Percentiles rank a stretch among this genome's conserved stretches.
Evolutionary conservation across 2,888 invertebrate species (phyloP).

Genomic region (Oligia fasciuncula): DNA sequence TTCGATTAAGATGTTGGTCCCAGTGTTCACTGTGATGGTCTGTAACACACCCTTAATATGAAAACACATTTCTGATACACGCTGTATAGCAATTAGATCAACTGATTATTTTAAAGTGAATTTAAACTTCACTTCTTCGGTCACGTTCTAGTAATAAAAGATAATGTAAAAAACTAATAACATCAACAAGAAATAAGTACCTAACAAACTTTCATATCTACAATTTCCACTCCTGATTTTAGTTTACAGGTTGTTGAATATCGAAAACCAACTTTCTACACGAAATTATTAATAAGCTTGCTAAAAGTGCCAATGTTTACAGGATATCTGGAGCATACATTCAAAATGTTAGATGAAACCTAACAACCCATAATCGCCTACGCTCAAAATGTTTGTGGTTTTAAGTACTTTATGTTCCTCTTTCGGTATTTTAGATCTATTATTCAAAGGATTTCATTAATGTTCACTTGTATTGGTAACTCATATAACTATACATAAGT

Average conservation of each 20-base stretch:
- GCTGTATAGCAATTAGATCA: background rate
- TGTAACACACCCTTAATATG: too few species aligned
- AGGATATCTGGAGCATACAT: constrained; percentile 19
- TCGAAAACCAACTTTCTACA: constrained; percentile 26
- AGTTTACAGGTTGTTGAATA: constrained; percentile 26
- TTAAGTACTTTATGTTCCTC: constrained; percentile 3
- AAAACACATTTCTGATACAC: background rate
- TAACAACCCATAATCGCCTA: constrained; percentile 10
- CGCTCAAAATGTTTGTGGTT: constrained; percentile 2
- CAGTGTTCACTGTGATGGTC: too few species aligned
- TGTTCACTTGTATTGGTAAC: background rate
- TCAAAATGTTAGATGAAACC: constrained; percentile 7
- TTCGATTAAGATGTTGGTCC: background rate
- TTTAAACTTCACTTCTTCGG: background rate
- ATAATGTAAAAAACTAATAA: background rate
- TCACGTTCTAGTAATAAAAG: background rate
- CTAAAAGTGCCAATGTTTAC: constrained; percentile 13
- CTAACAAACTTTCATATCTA: constrained; percentile 8
- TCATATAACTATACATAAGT: background rate
- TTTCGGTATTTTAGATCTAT: constrained; percentile 1
- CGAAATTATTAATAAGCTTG: constrained; percentile 28
- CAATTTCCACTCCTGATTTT: constrained; percentile 15
- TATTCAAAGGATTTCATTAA: constrained; percentile 16
- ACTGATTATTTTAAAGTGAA: background rate
- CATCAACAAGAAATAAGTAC: constrained; percentile 7